Evolutionary conservation across 2,113 vertebrate species (phyloP), one percentile per base, ranked within the genome.

Genomic region (Carettochelys insculpta): DNA sequence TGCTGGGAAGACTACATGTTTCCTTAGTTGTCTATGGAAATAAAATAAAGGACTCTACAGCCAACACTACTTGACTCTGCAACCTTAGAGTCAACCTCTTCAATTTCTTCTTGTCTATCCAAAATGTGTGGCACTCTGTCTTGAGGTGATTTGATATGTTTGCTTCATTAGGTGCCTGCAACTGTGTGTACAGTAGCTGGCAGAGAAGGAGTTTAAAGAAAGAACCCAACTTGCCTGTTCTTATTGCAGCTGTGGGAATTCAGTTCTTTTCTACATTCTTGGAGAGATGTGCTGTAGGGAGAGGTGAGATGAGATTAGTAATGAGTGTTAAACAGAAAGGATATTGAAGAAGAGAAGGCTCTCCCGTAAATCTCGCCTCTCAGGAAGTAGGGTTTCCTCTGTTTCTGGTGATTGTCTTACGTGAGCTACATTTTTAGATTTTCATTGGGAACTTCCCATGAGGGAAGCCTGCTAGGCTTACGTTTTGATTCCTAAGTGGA

Each of bases 41-140:
- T 94, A 85, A 94, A 94, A 89, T 77, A 90, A 48, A 92, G 83
- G 50, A 90, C 50, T 31, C 88, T 80, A 65, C 91, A 92, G 87
- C 88, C 82, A 92, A 53, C 4, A 0, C 79, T 27, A 9, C 11
- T 91, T 89, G 65, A 88, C 25, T 83, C 38, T 95, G 75, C 86
- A 92, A 48, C 58, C 92, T 95, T 53, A 94, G 50, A 80, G 93
- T 48, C 41, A 34, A 10, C 85, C 56, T 90, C 75, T 90, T 20
- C 83, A 91, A 75, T 79, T 91, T 71, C 3, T 85, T 80, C 89
- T 88, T 47, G 52, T 5, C 3, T 84, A 88, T 31, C 47, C 82
- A 61, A 86, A 82, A 52, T 4, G n/a, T 20, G 1, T 80, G 76
- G 29, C 84, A 50, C 8, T 77, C 27, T 25, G 8, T 75, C 43